These are phyloP conservation scores for Dusona sp. DNA, from an alignment of 2,888 invertebrate genomes.

Conservation along the genomic window DNA sequence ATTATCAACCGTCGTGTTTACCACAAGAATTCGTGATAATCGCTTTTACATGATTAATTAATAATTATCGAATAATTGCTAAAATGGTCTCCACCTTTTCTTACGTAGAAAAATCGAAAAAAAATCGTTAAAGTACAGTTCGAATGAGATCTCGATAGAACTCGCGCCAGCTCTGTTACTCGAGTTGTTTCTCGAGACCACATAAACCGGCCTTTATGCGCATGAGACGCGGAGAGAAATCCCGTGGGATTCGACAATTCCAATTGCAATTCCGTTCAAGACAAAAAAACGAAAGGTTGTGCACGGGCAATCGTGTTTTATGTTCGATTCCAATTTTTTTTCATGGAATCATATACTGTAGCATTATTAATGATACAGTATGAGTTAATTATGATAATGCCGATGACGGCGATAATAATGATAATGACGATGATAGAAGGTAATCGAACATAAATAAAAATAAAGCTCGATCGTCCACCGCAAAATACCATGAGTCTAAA, in stretches of 20 bases:
- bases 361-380: constrained; percentile 4
- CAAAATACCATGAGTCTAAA: background rate
- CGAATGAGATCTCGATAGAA: constrained; percentile 37
- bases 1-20: background rate
- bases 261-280: constrained; percentile 41
- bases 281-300: constrained; percentile 17
- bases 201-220: constrained; percentile 18
- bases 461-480: constrained; percentile 11
- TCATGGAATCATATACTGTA: background rate
- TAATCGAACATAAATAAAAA: constrained; percentile 12
- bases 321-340: background rate
- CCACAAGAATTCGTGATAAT: background rate
- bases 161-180: constrained; percentile 46
- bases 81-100: background rate
- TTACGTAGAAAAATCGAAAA: constrained; percentile 5
- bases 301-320: background rate
- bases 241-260: constrained; percentile 59
- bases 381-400: constrained; percentile 17
- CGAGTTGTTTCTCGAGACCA: constrained; percentile 9
- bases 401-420: constrained; percentile 3
- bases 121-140: constrained; percentile 48
- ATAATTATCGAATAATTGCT: background rate
- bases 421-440: constrained; percentile 26
- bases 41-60: background rate
- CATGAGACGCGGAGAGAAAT: constrained; percentile 41